These are phyloP conservation scores for Cerastis rubricosa DNA, from an alignment of 2,888 invertebrate genomes.

Conservation along the genomic window DNA sequence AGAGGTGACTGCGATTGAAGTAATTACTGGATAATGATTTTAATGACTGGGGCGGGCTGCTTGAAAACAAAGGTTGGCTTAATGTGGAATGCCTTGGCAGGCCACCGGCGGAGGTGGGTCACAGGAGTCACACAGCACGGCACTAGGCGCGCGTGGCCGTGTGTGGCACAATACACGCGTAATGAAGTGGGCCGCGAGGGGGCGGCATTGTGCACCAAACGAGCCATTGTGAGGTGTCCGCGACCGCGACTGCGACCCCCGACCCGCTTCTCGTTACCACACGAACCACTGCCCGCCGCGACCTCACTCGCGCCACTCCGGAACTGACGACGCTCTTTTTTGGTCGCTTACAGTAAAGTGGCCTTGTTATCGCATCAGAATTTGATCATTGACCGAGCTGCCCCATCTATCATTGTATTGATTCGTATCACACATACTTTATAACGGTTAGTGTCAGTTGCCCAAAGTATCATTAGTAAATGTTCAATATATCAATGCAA, in stretches of 20 bases:
- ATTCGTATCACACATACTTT: slow-evolving; percentile 37
- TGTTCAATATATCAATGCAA: slow-evolving; percentile 23
- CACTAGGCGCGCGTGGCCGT: slow-evolving; percentile 76
- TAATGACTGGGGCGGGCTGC: slow-evolving; percentile 49
- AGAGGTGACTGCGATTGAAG: slow-evolving; percentile 15
- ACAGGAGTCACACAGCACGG: slow-evolving; percentile 77
- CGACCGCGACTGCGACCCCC: slow-evolving; percentile 84
- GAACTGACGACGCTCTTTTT: slow-evolving; percentile 65
- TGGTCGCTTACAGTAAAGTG: slow-evolving; percentile 51
- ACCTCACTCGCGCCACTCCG: slow-evolving; percentile 67
- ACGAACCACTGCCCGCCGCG: slow-evolving; percentile 67
- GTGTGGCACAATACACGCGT: slow-evolving; percentile 88
- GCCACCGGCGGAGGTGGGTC: slow-evolving; percentile 83
- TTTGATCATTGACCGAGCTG: slow-evolving; percentile 44
- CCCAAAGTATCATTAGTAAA: slow-evolving; percentile 28
- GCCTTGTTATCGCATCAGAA: slow-evolving; percentile 69
- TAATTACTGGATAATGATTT: slow-evolving; percentile 53
- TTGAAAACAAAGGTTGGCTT: slow-evolving; percentile 73
- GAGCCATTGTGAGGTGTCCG: slow-evolving; percentile 84
- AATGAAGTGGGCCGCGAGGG: slow-evolving; percentile 90
- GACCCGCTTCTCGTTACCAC: slow-evolving; percentile 83
- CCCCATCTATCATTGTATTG: slow-evolving; percentile 45
- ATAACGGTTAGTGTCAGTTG: slow-evolving; percentile 14
- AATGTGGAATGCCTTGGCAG: slow-evolving; percentile 74
- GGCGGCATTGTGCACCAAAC: slow-evolving; percentile 89